Percentiles rank a stretch among this genome's conserved stretches.
These are phyloP conservation scores for Lepidochrysops patricia DNA, from an alignment of 2,888 invertebrate species.

Conservation along the genomic window DNA sequence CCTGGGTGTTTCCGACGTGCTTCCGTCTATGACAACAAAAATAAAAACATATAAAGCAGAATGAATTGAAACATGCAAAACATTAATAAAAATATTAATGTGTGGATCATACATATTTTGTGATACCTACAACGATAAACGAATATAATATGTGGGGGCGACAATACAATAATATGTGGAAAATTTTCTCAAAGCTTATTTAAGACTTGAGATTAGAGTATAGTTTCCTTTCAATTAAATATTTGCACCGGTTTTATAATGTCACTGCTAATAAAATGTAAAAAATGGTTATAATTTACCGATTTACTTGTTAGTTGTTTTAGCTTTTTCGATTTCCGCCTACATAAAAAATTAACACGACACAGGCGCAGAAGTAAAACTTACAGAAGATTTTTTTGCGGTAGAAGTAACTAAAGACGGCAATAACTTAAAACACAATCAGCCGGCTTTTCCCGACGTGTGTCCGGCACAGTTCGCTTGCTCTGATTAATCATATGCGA, in stretches of 20 bases:
- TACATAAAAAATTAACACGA: not conserved
- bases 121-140: constrained; percentile 11
- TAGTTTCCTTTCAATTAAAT: not conserved
- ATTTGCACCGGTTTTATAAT: too few relatives aligned
- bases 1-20: constrained; percentile 62
- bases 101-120: constrained; percentile 25
- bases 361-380: not conserved
- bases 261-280: not conserved
- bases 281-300: too few relatives aligned
- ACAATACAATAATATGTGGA: not conserved
- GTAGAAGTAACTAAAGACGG: not conserved
- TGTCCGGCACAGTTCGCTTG: constrained; percentile 60
- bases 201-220: not conserved
- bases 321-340: not conserved
- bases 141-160: not conserved
- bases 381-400: not conserved
- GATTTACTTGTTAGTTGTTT: too few relatives aligned
- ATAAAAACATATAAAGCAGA: constrained; percentile 66
- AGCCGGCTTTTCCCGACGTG: constrained; percentile 44
- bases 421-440: not conserved
- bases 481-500: constrained; percentile 62
- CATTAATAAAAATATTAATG: constrained; percentile 21
- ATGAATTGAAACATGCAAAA: constrained; percentile 54
- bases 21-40: constrained; percentile 72
- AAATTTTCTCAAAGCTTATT: not conserved